A percentile compares a stretch with the other conserved stretches of the same genome.
Conservation (phyloP, 2,797 vertebrate species). For the Muraenolepis orangiensis region DNA sequence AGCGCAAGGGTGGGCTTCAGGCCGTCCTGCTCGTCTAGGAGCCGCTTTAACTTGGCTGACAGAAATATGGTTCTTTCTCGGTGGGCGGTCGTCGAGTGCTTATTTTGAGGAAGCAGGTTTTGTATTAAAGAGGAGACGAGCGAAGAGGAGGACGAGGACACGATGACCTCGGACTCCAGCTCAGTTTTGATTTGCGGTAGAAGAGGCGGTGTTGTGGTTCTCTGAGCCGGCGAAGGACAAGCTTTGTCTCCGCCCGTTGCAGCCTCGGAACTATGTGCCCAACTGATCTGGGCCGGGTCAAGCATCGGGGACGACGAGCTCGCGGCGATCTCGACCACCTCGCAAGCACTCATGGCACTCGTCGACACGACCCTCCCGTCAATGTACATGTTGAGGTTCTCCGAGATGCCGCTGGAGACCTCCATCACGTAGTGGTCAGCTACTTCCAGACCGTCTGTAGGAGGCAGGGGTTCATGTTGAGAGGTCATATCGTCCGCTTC, state of each 20-base stretch:
- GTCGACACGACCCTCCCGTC: conserved; percentile 93
- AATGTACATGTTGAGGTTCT: conserved; percentile 94
- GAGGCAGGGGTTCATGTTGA: conserved; percentile 33
- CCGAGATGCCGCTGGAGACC: conserved; percentile 91
- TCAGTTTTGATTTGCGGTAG: conserved; percentile 91
- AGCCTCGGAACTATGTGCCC: conserved; percentile 72
- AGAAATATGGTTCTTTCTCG: conserved; percentile 87
- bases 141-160: conserved; percentile 75
- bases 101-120: conserved; percentile 70
- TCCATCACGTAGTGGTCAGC: conserved; percentile 89
- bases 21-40: conserved; percentile 89
- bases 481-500: conserved; percentile 48
- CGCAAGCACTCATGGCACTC: conserved; percentile 84
- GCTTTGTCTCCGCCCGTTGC: conserved; percentile 72
- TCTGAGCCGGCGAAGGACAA: conserved; percentile 79
- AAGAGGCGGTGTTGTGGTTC: conserved; percentile 89
- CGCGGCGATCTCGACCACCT: conserved; percentile 84
- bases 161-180: conserved; percentile 78
- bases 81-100: conserved; percentile 76
- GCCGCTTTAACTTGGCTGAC: conserved; percentile 91
- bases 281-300: conserved; percentile 78
- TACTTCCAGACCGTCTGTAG: conserved; percentile 44
- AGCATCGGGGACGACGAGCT: conserved; percentile 81
- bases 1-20: conserved; percentile 75
- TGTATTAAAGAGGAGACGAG: conserved; percentile 66